Base-by-base conservation (phyloP, 2,888 invertebrate species). In the Eurois occulta region DNA sequence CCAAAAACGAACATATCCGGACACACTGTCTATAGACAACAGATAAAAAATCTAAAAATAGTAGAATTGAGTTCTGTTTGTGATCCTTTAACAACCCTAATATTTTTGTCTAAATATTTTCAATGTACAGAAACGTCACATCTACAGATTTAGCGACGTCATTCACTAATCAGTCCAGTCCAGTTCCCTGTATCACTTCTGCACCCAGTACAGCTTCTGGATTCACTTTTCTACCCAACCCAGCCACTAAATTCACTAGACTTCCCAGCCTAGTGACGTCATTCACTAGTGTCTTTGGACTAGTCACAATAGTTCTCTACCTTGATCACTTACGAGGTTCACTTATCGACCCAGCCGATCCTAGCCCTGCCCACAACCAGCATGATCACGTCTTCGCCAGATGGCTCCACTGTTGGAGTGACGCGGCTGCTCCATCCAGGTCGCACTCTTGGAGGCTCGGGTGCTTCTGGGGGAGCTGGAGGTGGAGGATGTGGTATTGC, bases 371-470 rank as follows among this genome's bases (percentile, higher is more conserved):
- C 95, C 0, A 95, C 86, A 0, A 95, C 95, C 0, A 96, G 85
- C 95, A 96, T 95, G 1, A 96, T 85, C 0, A 95, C 93, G 5
- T 95, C 95, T 13, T 95, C 94, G 10, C 83, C 82, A 52, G 84
- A 82, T 0, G 91, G 86, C 67, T 92, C 92, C 38, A 89, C 86
- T 2, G 87, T 89, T 8, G 95, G 95, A 83, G 90, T 16, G 89
- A 81, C 58, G 88, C 79, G 77, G 48, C 72, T 85, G 16, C 79
- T 82, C 86, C 84, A 79, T 16, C 78, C 78, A 81, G 90, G 77
- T n/a, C 88, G 83, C 62, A 90, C 87, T 64, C 90, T 84, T 65
- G 86, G 48, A 32, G 85, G 72, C 8, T 41, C 78, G 24, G 77
- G 78, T 18, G 79, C 86, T 3, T 72, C 83, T 6, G 77, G 79